These are phyloP conservation scores for Andrena hattorfiana DNA, from an alignment of 2,888 invertebrate species.

Conservation along the genomic window DNA sequence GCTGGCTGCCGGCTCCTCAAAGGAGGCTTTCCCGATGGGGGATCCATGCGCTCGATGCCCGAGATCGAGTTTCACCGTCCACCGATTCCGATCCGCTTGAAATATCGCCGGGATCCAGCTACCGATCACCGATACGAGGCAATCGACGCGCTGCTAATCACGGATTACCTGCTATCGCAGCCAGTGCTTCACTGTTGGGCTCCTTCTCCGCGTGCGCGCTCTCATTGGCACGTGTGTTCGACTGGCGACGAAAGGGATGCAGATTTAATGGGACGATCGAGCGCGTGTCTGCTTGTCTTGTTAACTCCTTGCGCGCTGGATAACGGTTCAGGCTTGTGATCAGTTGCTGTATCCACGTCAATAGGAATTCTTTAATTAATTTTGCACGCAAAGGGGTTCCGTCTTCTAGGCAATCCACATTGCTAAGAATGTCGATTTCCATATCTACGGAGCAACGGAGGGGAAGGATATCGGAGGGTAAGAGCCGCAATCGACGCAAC, in stretches of 20 bases:
- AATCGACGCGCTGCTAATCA: constrained; percentile 64
- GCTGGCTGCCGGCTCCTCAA: constrained; percentile 67
- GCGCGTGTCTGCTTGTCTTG: not conserved
- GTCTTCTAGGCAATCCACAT: too few species aligned
- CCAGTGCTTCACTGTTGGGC: constrained; percentile 20
- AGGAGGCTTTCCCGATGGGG: constrained; percentile 70
- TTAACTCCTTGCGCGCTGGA: not conserved
- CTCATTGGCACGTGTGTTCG: constrained; percentile 3
- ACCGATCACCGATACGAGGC: constrained; percentile 54
- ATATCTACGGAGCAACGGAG: not conserved
- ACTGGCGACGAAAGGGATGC: not conserved
- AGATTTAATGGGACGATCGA: not conserved
- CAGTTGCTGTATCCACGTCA: too few species aligned
- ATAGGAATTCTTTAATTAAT: too few species aligned
- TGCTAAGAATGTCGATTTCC: too few species aligned
- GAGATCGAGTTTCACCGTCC: constrained; percentile 62
- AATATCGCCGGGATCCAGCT: constrained; percentile 59
- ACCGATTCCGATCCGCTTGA: constrained; percentile 55
- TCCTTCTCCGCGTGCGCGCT: not conserved
- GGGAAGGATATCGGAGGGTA: constrained; percentile 12
- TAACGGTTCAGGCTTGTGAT: too few species aligned
- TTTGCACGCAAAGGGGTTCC: too few species aligned
- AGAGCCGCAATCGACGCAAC: constrained; percentile 35
- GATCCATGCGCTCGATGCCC: constrained; percentile 60
- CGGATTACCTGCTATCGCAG: constrained; percentile 49